Evolutionary conservation across 2,113 vertebrate genomes (phyloP).

Genomic region (Lathamus discolor): DNA sequence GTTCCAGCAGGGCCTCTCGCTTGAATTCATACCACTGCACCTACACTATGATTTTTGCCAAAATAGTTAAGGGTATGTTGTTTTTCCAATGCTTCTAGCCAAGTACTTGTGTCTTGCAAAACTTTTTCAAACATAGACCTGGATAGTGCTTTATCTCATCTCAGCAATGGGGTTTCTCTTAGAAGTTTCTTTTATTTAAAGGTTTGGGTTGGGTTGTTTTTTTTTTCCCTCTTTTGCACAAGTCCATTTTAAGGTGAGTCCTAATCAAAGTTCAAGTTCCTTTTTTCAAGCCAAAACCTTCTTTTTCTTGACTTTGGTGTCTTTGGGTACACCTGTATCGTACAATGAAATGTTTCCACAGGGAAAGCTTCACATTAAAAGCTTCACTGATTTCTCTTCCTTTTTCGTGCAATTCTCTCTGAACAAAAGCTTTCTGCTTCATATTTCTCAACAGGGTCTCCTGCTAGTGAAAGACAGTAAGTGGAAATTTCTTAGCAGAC

Average conservation of each 20-base stretch:
- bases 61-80: not conserved
- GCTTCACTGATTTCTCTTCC: not conserved
- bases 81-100: not conserved
- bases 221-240: not conserved
- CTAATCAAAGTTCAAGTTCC: not conserved
- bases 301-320: not conserved
- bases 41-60: not conserved
- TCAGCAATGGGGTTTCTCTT: not conserved
- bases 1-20: not conserved
- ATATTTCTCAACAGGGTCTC: not conserved
- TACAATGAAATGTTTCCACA: not conserved
- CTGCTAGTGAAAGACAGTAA: not conserved
- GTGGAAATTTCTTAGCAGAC: not conserved
- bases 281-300: not conserved
- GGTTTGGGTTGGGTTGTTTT: not conserved
- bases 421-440: not conserved
- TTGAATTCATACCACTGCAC: not conserved
- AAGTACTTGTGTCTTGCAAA: not conserved
- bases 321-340: not conserved
- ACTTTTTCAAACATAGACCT: not conserved
- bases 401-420: not conserved
- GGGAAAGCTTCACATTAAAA: not conserved
- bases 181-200: not conserved
- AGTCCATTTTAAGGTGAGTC: not conserved
- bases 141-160: not conserved